Percentiles rank a stretch among this genome's conserved stretches.
These are phyloP conservation scores for Trissolcus japonicus DNA, from an alignment of 2,888 invertebrate species.

Conservation along the genomic window DNA sequence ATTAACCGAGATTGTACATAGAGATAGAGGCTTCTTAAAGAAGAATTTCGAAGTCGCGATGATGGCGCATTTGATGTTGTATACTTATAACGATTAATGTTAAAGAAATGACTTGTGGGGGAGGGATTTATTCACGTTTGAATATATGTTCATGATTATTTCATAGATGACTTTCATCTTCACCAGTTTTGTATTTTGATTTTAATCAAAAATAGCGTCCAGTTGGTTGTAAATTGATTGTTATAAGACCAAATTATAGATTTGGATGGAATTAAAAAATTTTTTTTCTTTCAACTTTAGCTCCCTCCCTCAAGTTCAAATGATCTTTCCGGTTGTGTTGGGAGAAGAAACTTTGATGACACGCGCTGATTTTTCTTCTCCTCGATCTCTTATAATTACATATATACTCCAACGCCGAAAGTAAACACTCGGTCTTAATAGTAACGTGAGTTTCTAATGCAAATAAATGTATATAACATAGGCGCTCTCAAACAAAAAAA, in stretches of 20 bases:
- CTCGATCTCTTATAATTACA: constrained; percentile 58
- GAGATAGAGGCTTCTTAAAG: constrained; percentile 44
- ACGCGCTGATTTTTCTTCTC: constrained; percentile 56
- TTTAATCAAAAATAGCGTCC: no score
- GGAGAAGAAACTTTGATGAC: constrained; percentile 44
- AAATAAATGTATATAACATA: constrained; percentile 56
- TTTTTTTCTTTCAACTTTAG: no score
- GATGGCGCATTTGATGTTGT: constrained; percentile 28
- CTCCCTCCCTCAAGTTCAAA: no score
- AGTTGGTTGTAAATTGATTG: no score
- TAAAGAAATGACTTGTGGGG: constrained; percentile 8
- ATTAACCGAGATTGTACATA: constrained; percentile 37
- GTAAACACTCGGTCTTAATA: constrained; percentile 59
- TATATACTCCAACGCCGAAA: constrained; percentile 58
- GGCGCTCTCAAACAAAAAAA: constrained; percentile 42
- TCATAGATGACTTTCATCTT: neutral
- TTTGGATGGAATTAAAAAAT: no score
- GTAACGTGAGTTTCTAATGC: constrained; percentile 57
- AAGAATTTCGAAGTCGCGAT: constrained; percentile 33
- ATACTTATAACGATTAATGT: constrained; percentile 32
- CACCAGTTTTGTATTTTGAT: neutral
- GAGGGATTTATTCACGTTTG: neutral
- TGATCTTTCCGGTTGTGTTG: constrained; percentile 35
- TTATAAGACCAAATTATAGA: no score
- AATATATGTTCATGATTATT: neutral